A percentile compares a stretch with the other conserved stretches of the same genome.
phyloP scores from a whole-genome alignment of 2,888 invertebrate species.

The Hirtodrosophila cameraria region DNA sequence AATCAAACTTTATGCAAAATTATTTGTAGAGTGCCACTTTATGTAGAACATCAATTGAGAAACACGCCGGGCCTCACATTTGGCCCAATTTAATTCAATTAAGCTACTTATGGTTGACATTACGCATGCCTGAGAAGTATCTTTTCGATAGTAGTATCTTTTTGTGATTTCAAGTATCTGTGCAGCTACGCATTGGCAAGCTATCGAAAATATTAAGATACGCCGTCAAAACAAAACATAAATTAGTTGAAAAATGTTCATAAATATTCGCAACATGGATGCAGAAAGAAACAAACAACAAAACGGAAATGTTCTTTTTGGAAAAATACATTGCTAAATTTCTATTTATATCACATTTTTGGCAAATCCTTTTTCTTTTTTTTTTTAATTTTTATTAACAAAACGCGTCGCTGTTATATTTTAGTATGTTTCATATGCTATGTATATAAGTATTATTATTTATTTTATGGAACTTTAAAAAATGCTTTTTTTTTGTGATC shows the following conservation, averaged over 20 bases:
- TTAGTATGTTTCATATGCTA: neutral
- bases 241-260: constrained; percentile 8
- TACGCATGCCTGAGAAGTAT: constrained; percentile 26
- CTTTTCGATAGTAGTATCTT: constrained; percentile 34
- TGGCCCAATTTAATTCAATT: constrained; percentile 74
- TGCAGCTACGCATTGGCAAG: constrained; percentile 18
- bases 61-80: constrained; percentile 50
- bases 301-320: constrained; percentile 62
- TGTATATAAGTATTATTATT: constrained; percentile 11
- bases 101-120: constrained; percentile 53
- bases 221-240: constrained; percentile 41
- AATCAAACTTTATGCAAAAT: constrained; percentile 56
- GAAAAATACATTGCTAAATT: constrained; percentile 24
- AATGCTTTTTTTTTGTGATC: constrained; percentile 4
- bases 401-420: constrained; percentile 28
- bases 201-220: constrained; percentile 1
- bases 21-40: constrained; percentile 52
- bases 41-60: constrained; percentile 51
- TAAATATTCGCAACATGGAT: constrained; percentile 2
- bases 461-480: constrained; percentile 11
- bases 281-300: constrained; percentile 22
- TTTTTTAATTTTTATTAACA: constrained; percentile 43
- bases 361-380: constrained; percentile 17
- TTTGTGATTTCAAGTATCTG: constrained; percentile 2
- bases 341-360: constrained; percentile 43